Evolutionary conservation across 2,888 invertebrate genomes (phyloP).

Genomic region (Xestia rhomboidea): DNA sequence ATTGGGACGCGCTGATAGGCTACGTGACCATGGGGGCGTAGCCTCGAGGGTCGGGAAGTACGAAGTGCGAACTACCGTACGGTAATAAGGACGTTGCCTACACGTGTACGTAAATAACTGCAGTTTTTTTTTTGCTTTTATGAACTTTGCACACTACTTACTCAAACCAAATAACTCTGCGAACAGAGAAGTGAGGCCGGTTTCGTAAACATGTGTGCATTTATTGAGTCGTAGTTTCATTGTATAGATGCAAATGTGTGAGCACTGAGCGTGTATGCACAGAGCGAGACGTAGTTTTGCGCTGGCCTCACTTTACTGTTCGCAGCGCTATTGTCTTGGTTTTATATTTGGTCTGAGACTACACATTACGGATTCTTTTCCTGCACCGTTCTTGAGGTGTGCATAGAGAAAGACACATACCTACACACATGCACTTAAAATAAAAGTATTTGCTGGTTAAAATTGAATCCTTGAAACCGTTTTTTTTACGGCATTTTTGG

Average conservation of each 20-base stretch:
- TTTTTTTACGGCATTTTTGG: too few species aligned
- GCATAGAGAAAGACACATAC: neutral
- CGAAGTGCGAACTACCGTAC: conserved; percentile 16
- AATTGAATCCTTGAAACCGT: neutral
- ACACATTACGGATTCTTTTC: neutral
- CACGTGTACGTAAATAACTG: neutral
- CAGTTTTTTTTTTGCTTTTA: neutral
- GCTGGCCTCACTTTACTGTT: too few species aligned
- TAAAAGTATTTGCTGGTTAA: neutral
- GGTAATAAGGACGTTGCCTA: conserved; percentile 15
- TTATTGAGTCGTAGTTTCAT: too few species aligned
- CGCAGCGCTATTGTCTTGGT: too few species aligned
- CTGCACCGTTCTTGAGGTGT: neutral
- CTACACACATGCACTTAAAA: neutral
- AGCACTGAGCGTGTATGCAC: too few species aligned
- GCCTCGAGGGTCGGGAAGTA: conserved; percentile 28
- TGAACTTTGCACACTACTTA: neutral
- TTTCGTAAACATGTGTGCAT: too few species aligned
- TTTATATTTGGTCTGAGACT: too few species aligned
- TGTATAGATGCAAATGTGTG: too few species aligned
- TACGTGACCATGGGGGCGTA: conserved; percentile 57
- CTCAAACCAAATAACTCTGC: too few species aligned
- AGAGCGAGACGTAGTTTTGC: too few species aligned
- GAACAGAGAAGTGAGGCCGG: too few species aligned
- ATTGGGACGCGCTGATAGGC: conserved; percentile 39